Evolutionary conservation across 1,140 invertebrate species (phyloP).

Genomic region (Sinella curviseta): DNA sequence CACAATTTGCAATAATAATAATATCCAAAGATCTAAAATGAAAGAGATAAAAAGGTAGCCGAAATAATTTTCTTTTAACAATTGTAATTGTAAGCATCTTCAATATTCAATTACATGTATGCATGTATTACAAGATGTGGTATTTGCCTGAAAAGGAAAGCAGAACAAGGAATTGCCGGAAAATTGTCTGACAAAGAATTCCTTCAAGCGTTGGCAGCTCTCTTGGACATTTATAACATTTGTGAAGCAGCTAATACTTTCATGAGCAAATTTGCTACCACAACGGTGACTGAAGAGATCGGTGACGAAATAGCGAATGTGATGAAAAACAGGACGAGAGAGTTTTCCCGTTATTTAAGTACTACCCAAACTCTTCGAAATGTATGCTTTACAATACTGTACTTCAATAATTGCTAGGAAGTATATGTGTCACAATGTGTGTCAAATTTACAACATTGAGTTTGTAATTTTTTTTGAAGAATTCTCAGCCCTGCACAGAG

Average conservation of each 20-base stretch:
- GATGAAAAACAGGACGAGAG: neutral
- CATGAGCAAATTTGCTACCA: neutral
- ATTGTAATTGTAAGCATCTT: no score
- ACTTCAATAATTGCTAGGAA: no score
- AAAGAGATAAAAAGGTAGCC: neutral
- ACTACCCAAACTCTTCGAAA: no score
- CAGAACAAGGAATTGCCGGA: no score
- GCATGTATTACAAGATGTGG: neutral
- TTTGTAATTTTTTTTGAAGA: no score
- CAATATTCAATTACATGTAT: neutral
- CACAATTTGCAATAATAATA: constrained; percentile 48
- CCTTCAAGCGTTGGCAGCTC: neutral
- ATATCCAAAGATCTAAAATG: constrained; percentile 25
- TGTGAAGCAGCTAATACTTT: neutral
- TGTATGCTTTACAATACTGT: no score
- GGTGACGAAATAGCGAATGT: neutral
- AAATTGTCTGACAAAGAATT: neutral
- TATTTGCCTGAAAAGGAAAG: neutral
- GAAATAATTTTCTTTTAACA: no score
- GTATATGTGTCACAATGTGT: no score
- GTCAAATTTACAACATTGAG: no score
- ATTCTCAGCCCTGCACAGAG: neutral
- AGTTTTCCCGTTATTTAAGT: no score
- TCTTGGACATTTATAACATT: neutral
- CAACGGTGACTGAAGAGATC: neutral